Conservation (phyloP, 2,797 vertebrate genomes). For the Apogon hyalosoma region DNA sequence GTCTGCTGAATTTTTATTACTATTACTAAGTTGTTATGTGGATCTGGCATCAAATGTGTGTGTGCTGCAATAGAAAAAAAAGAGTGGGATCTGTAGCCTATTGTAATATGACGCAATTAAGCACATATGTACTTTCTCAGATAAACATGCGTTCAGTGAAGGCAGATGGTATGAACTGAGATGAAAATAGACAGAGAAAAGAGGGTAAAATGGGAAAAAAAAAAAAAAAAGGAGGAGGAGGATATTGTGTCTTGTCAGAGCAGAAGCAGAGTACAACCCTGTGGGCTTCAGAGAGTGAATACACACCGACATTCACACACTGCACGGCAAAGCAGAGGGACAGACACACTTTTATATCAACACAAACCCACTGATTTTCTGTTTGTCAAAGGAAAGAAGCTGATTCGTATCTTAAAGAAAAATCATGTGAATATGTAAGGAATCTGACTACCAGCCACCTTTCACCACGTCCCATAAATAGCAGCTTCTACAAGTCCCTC, state of each 20-base stretch:
- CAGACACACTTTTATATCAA: not conserved
- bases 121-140: slow-evolving; percentile 3
- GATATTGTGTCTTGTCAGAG: slow-evolving; percentile 42
- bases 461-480: not conserved
- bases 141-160: slow-evolving; percentile 28
- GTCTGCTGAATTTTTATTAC: not conserved
- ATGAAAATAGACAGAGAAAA: slow-evolving; percentile 53
- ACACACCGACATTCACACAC: slow-evolving; percentile 5
- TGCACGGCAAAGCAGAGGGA: not conserved
- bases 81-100: not conserved
- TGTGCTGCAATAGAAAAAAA: slow-evolving; percentile 1
- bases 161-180: slow-evolving; percentile 44
- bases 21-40: slow-evolving; percentile 1
- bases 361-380: no score
- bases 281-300: slow-evolving; percentile 35
- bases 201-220: slow-evolving; percentile 8
- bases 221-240: not conserved
- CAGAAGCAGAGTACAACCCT: slow-evolving; percentile 54
- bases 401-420: no score
- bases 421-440: not conserved
- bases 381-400: no score
- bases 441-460: slow-evolving; percentile 8
- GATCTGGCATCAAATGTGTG: not conserved
- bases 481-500: no score
- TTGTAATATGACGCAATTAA: not conserved